Base-by-base conservation (phyloP, 2,797 vertebrate species). In the Channa striata region DNA sequence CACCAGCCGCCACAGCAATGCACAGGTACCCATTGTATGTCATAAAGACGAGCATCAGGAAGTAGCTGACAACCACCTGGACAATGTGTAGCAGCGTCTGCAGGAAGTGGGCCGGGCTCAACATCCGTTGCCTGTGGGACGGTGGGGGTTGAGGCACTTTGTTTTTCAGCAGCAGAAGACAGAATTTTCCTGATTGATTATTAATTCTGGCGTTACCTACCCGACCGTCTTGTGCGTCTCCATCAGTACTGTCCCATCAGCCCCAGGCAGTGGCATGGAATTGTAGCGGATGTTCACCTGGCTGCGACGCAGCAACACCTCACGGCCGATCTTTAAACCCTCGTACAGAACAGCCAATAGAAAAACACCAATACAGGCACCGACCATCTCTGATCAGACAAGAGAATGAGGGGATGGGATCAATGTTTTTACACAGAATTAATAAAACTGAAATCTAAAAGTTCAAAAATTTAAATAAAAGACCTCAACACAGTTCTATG, bases 31-130 rank as follows among this genome's bases (percentile, higher is more conserved):
- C 97, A 0, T 99, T 99, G 94, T 98, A 99, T 2, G 97, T 98
- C 98, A 99, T 99, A 92, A 99, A 99, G 90, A 99, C 90, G 21
- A 99, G 95, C 98, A 99, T 99, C 65, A 99, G 95, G 82, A 99
- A 95, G 90, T 99, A 99, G 89, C 97, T 98, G 91, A 98, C 90
- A 48, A 97, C 96, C 43, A 99, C 98, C 50, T 99, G 98, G 76
- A 99, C 69, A 80, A 99, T 67, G 84, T 99, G 98, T 37, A 99
- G 92, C n/a, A 96, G 71, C 0, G 98, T 98, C 83, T 99, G 98
- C 74, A 99, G 79, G 78, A 97, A 86, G 90, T 99, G 98, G 59
- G 96, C 92, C 11, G 97, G 84, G 86, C 97, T 99, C 81, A 99
- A 63, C 97, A 99, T 97, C 92, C 96, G 94, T 82, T 99, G 97